phyloP scores from a whole-genome alignment of 2,888 invertebrate species.

The Acanthococcus lagerstroemiae region DNA sequence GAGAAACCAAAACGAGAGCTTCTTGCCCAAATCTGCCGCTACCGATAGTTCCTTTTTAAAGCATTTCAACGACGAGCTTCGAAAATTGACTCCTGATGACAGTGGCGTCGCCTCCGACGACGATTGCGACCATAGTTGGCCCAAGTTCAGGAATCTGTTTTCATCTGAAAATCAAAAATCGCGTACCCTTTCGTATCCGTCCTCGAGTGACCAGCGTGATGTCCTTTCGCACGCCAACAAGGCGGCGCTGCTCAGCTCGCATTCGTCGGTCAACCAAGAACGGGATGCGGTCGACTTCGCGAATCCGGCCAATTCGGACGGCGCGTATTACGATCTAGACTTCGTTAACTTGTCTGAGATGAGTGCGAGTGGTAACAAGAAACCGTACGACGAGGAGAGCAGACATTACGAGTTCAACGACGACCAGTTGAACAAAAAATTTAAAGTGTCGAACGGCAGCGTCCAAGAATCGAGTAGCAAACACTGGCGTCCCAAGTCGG shows the following conservation, averaged over 20 bases:
- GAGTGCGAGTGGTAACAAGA: conserved; percentile 15
- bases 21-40: too few relatives aligned
- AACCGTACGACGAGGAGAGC: not conserved
- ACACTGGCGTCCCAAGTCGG: conserved; percentile 39
- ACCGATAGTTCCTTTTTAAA: too few relatives aligned
- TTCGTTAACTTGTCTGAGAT: not conserved
- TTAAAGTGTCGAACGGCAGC: conserved; percentile 11
- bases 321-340: conserved; percentile 14
- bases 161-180: not conserved
- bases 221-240: too few relatives aligned
- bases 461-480: conserved; percentile 3
- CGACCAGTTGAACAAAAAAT: not conserved
- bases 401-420: conserved; percentile 21
- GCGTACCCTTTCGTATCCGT: not conserved
- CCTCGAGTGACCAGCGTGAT: too few relatives aligned
- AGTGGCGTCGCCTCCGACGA: not conserved
- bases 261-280: not conserved
- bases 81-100: not conserved
- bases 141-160: not conserved
- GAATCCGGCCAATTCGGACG: not conserved
- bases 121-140: not conserved
- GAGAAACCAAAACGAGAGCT: too few relatives aligned
- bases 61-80: too few relatives aligned
- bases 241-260: conserved; percentile 67
- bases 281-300: not conserved